phyloP scores from a whole-genome alignment of 2,797 vertebrate species.

The Neoniphon sammara region DNA sequence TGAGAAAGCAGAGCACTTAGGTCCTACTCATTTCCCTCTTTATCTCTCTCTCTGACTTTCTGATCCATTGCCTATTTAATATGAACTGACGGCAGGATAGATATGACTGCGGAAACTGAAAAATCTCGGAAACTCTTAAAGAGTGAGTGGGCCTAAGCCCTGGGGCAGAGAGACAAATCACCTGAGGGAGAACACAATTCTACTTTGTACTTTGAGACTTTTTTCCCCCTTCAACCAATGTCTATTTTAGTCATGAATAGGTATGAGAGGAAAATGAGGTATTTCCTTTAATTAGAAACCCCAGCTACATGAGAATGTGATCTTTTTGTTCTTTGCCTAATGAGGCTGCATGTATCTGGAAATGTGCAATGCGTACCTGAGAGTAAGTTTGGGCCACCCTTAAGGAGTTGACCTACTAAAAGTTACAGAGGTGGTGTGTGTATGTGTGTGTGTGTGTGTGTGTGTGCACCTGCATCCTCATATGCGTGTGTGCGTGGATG shows the following conservation, averaged over 20 bases:
- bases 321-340: slow-evolving; percentile 81
- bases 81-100: slow-evolving; percentile 50
- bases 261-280: slow-evolving; percentile 78
- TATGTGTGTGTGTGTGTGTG: neutral
- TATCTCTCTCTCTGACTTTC: slow-evolving; percentile 12
- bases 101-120: slow-evolving; percentile 45
- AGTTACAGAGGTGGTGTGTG: slow-evolving; percentile 59
- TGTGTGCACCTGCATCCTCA: neutral
- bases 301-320: slow-evolving; percentile 68
- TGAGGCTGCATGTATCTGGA: slow-evolving; percentile 75
- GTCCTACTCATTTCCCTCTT: slow-evolving; percentile 16
- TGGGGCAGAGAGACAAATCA: slow-evolving; percentile 69
- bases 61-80: slow-evolving; percentile 41
- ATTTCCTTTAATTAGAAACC: slow-evolving; percentile 82
- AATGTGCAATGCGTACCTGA: slow-evolving; percentile 76
- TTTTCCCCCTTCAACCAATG: slow-evolving; percentile 40
- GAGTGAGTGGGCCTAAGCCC: slow-evolving; percentile 65
- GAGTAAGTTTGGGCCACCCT: slow-evolving; percentile 77
- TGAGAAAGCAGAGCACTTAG: slow-evolving; percentile 32
- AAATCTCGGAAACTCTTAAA: slow-evolving; percentile 53
- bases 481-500: slow-evolving; percentile 3
- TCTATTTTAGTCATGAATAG: slow-evolving; percentile 82
- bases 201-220: slow-evolving; percentile 76
- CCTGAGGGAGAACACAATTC: slow-evolving; percentile 74
- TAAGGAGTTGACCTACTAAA: slow-evolving; percentile 80